These are phyloP conservation scores for human (Homo sapiens) DNA, from an alignment of 2,113 vertebrate species.

Conservation along the genomic window DNA sequence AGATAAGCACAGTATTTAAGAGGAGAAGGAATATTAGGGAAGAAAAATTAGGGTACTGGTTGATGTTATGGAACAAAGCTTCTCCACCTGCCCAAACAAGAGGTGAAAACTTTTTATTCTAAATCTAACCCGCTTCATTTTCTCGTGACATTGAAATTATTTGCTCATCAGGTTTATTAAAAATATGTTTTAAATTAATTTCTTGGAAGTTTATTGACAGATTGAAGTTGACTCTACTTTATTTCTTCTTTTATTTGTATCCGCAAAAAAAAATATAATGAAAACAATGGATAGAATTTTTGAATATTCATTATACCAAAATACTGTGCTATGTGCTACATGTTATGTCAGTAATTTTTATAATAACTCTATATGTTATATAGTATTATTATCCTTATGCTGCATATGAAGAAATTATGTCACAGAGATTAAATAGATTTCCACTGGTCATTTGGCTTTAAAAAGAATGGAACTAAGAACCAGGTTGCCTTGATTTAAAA, in stretches of 20 bases:
- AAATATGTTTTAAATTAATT: background rate
- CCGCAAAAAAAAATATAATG: background rate
- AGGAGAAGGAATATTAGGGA: background rate
- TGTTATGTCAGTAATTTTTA: background rate
- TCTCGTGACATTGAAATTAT: background rate
- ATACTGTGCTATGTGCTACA: background rate
- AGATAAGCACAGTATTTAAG: background rate
- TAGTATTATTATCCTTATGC: background rate
- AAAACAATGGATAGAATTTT: background rate
- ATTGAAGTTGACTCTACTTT: background rate
- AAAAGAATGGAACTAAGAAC: background rate
- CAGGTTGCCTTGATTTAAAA: background rate
- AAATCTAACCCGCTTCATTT: background rate
- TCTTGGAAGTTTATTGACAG: background rate
- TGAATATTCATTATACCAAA: background rate
- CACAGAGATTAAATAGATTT: background rate
- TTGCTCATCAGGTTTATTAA: background rate
- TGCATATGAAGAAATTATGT: background rate
- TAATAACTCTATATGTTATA: background rate
- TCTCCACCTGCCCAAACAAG: background rate
- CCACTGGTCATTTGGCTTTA: background rate
- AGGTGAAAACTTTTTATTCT: background rate
- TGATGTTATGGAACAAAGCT: background rate
- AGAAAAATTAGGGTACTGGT: background rate
- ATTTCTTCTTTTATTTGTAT: background rate